Base-by-base conservation (phyloP, 2,113 vertebrate species). In the Poeciliopsis occidentalis region DNA sequence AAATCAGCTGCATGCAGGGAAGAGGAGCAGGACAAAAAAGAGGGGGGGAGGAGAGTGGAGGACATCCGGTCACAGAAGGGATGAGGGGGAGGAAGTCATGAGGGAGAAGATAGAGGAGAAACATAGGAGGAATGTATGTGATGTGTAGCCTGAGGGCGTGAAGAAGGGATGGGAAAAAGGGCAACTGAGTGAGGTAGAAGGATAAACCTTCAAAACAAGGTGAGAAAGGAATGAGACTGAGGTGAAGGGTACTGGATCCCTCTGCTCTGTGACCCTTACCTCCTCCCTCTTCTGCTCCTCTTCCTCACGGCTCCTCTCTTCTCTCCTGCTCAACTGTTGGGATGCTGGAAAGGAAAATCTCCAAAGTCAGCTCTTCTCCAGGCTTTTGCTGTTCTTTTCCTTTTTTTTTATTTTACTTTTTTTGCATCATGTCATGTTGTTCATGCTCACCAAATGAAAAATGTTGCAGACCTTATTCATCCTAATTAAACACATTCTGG, bases 311-410 rank as follows among this genome's bases (percentile, higher is more conserved):
- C 65, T 26, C 57, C 64, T 47, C 67, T 47, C 71, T 61, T 69
- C 27, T 12, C 30, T 76, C 71, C 62, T 41, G 47, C 61, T 65
- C 54, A 41, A 54, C 68, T 32, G 30, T 87, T 85, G 85, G 69
- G 83, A 84, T 78, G 77, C 66, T 82, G 83, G 70, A 71, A 78
- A 60, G 83, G 81, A 86, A 89, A 88, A 87, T 83, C 81, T 82
- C 85, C 79, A 57, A 82, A 83, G 90, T 93, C 90, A 91, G 83
- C 90, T 91, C 81, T 85, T 90, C 84, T 83, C 22, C 30, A 81
- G 60, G 77, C 80, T 81, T 75, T n/a, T 81, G 76, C 78, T 75
- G 79, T 71, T 60, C 78, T 72, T 60, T 39, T 37, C 10, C 10
- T 34, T 34, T n/a, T n/a, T n/a, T n/a, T n/a, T n/a, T 34, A 11